Evolutionary conservation across 2,797 vertebrate genomes (phyloP).

Genomic region (Gambelia wislizenii): DNA sequence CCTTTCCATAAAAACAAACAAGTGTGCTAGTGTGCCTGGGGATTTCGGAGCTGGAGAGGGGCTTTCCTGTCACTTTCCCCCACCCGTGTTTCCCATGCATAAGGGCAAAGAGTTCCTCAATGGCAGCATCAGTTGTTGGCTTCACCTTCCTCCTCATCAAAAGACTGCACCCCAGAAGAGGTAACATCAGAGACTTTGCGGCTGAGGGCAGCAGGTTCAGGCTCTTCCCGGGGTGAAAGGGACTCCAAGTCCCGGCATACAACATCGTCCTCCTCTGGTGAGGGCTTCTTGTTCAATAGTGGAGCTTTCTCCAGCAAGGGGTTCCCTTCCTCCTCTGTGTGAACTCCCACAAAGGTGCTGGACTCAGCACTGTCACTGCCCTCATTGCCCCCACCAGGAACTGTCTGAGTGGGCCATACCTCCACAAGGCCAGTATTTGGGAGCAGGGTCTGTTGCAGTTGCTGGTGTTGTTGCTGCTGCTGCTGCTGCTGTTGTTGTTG

Average conservation of each 20-base stretch:
- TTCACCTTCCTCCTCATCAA: slow-evolving; percentile 91
- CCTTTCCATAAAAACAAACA: slow-evolving; percentile 58
- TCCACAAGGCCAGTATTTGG: slow-evolving; percentile 88
- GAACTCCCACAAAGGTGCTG: slow-evolving; percentile 85
- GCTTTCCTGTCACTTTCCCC: slow-evolving; percentile 59
- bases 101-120: slow-evolving; percentile 53
- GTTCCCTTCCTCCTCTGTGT: slow-evolving; percentile 86
- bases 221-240: slow-evolving; percentile 89
- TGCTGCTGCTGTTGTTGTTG: slow-evolving; percentile 75
- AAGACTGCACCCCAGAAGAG: slow-evolving; percentile 89
- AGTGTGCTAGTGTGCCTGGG: slow-evolving; percentile 47
- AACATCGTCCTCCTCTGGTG: slow-evolving; percentile 91
- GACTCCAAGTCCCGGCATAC: slow-evolving; percentile 93
- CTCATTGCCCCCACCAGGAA: slow-evolving; percentile 55
- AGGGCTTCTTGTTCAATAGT: slow-evolving; percentile 90
- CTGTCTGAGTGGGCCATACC: slow-evolving; percentile 86
- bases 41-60: slow-evolving; percentile 65
- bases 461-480: slow-evolving; percentile 86
- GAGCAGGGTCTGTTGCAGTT: slow-evolving; percentile 82
- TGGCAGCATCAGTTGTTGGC: slow-evolving; percentile 81
- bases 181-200: slow-evolving; percentile 93
- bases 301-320: slow-evolving; percentile 86
- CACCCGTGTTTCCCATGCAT: slow-evolving; percentile 63
- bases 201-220: slow-evolving; percentile 85
- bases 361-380: slow-evolving; percentile 76